Evolutionary conservation across 2,888 invertebrate species (phyloP), one percentile per base, ranked within the genome.

Genomic region (Ecliptopera silaceata): DNA sequence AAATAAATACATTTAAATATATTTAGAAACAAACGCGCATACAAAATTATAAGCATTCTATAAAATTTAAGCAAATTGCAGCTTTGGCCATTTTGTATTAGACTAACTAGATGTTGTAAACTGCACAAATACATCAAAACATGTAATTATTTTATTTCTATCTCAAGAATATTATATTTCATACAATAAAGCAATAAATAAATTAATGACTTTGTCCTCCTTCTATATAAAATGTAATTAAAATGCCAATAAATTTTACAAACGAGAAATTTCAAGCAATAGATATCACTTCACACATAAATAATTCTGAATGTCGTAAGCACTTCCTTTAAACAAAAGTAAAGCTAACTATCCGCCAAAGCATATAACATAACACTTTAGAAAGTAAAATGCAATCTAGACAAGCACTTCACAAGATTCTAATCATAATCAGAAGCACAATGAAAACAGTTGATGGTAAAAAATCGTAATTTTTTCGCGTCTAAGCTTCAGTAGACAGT

Each of bases 221-320:
- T 50, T 59, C 22, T 48, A 48, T 57, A 26, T 26, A 26, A 49
- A 45, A 49, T n/a, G 59, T 54, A 59, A 59, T 59, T 59, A 59
- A 59, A 59, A 54, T 50, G 26, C 41, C 50, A 53, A 59, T 59
- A 59, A 59, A 59, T 59, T 50, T 59, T 42, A 47, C 54, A 43
- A 54, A 59, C 59, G 18, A 59, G 59, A 59, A 59, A 59, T 59
- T 59, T 59, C 42, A 50, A 51, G 54, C 58, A 41, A 53, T 53
- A 31, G 22, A 42, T 42, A 59, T 55, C 54, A 54, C 46, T 59
- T 59, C 59, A 38, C 59, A 54, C 59, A 59, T 55, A 59, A 54
- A 59, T 59, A 54, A 59, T 44, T 51, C 45, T 46, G 15, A 47
- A 45, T 59, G 54, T 59, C 59, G 59, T 51, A 54, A 59, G 59